Evolutionary conservation across 2,888 invertebrate genomes (phyloP).

Genomic region (Eupeodes luniger): DNA sequence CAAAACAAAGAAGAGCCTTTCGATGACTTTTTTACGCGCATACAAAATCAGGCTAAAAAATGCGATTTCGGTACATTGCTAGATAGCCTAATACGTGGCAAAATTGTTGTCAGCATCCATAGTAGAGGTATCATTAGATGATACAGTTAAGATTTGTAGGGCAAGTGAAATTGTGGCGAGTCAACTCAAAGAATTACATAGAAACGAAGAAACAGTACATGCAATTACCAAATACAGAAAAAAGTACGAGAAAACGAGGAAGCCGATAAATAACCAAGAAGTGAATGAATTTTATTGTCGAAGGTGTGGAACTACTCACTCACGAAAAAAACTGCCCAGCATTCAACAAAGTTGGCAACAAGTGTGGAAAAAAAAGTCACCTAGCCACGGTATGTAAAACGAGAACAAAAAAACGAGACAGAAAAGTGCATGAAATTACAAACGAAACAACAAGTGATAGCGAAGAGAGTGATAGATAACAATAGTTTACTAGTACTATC

Average conservation of each 20-base stretch:
- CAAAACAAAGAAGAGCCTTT: constrained; percentile 63
- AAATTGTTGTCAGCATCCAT: constrained; percentile 62
- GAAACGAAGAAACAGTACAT: constrained; percentile 35
- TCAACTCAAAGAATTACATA: constrained; percentile 49
- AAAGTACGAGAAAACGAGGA: constrained; percentile 20
- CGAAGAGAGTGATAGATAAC: constrained; percentile 53
- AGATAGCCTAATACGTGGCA: constrained; percentile 53
- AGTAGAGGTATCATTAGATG: constrained; percentile 59
- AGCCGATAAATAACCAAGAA: constrained; percentile 31
- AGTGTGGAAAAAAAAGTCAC: constrained; percentile 58
- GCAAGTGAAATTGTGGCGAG: constrained; percentile 67
- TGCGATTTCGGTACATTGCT: constrained; percentile 55
- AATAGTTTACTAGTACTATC: constrained; percentile 66
- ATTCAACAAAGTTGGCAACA: constrained; percentile 59
- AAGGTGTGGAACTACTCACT: constrained; percentile 58
- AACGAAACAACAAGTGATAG: constrained; percentile 36
- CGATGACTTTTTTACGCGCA: constrained; percentile 67
- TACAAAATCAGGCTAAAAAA: constrained; percentile 66
- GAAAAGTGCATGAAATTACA: constrained; percentile 55
- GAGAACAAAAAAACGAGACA: constrained; percentile 48
- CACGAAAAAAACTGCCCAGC: constrained; percentile 57
- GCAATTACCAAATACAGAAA: constrained; percentile 24
- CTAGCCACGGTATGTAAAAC: constrained; percentile 39
- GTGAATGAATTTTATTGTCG: constrained; percentile 42
- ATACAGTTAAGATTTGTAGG: constrained; percentile 64